Base-by-base conservation (phyloP, 1,140 invertebrate species). In the Stegodyphus dumicola region DNA sequence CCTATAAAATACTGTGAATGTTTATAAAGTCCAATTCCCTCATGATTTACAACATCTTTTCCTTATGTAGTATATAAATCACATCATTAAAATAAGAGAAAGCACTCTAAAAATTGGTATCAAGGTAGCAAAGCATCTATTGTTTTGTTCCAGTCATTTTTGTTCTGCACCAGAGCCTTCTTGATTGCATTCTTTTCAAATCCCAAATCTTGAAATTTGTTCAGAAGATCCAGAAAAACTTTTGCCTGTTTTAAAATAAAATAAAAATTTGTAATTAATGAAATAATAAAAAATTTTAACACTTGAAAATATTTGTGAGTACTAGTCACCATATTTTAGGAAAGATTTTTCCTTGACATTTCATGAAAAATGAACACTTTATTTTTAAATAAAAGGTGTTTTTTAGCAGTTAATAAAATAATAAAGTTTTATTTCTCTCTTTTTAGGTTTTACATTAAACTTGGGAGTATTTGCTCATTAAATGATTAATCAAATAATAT, bases 121-220 rank as follows among this genome's bases (percentile, higher is more conserved):
- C 18, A 86, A 15, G 71, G 17, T 17, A 88, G 67, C 17, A 88
- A 77, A 60, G 85, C 66, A 91, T 97, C 96, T 88, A 97, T 91
- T 53, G 95, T 95, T 91, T 95, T 96, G 88, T 97, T 96, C 88
- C 94, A 93, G 91, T 97, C 95, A 89, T 95, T 94, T 89, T 96
- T 92, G 89, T 94, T 94, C 89, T 94, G 93, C 10, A 94, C 89
- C 48, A 97, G 91, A 54, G 95, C 96, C 79, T 93, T 92, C 1
- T 93, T 94, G 17, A 95, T 95, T 88, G 93, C 92, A 52, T 93
- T 93, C 91, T 96, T 94, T 1, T 94, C 91, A 90, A 97, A 97
- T 33, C 96, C 96, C 64, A 97, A 92, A 89, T 95, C 95, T 90
- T 94, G 93, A 60, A 97, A 91, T 88, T 95, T 95, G 69, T 93